Percentiles rank a stretch among this genome's conserved stretches.
Conservation (phyloP, 2,797 vertebrate species). For the Oreortyx pictus region DNA sequence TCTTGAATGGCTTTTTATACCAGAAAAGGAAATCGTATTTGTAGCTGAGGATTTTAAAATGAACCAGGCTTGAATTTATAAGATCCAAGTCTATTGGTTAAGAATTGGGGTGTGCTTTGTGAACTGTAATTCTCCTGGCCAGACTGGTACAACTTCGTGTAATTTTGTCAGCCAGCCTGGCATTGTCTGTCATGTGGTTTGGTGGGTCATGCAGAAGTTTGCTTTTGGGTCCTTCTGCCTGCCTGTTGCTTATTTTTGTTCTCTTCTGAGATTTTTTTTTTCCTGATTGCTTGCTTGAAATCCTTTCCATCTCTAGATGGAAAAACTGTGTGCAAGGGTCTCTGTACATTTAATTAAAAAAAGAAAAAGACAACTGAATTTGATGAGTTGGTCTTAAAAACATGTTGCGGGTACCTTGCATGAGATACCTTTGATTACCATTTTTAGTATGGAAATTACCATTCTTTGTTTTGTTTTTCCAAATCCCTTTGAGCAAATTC, state of each 20-base stretch:
- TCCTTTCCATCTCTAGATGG: background rate
- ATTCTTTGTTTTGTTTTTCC: background rate
- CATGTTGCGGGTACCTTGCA: background rate
- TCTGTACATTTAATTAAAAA: background rate
- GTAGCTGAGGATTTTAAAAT: background rate
- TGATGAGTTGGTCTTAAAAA: background rate
- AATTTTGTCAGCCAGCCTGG: background rate
- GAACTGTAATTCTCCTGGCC: background rate
- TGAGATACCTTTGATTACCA: background rate
- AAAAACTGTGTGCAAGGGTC: background rate
- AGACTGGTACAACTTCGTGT: background rate
- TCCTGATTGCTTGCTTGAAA: background rate
- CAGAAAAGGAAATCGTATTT: slow-evolving; percentile 36
- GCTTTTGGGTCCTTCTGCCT: background rate
- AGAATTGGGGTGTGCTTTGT: background rate
- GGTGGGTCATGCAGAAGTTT: background rate
- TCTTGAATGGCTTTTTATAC: background rate
- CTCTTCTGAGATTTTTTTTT: background rate
- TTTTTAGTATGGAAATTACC: background rate
- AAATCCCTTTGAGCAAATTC: background rate
- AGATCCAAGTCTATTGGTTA: accelerated
- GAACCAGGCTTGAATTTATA: background rate
- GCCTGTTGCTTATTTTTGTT: background rate
- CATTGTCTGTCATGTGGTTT: background rate
- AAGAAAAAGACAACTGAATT: background rate